phyloP scores from a whole-genome alignment of 2,797 vertebrate species.

The Balearica regulorum region DNA sequence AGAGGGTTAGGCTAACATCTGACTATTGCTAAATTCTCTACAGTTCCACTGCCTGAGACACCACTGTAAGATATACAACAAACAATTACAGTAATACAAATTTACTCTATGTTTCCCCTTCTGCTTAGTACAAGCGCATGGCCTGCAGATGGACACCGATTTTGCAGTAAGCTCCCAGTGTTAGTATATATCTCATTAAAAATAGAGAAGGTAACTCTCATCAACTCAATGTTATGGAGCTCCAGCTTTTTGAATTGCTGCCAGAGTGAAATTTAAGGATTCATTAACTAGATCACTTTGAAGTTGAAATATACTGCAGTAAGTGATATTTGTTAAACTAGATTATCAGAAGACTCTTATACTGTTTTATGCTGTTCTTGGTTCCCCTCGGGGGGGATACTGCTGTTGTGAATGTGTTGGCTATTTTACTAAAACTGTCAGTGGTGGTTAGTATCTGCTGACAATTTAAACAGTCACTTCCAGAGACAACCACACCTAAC shows the following conservation, averaged over 20 bases:
- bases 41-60: neutral
- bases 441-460: neutral
- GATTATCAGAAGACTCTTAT: neutral
- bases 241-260: neutral
- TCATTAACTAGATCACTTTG: neutral
- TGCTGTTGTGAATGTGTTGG: neutral
- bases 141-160: neutral
- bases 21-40: neutral
- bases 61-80: neutral
- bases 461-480: neutral
- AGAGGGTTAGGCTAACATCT: neutral
- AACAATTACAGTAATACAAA: neutral
- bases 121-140: neutral
- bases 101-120: neutral
- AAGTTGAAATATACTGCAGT: neutral
- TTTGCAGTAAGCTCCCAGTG: neutral
- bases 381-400: neutral
- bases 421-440: neutral
- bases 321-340: neutral
- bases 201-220: neutral
- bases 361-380: neutral
- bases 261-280: neutral
- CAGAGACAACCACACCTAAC: neutral
- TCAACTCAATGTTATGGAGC: neutral
- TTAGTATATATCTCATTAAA: constrained; percentile 1